Evolutionary conservation across 2,113 vertebrate species (phyloP), one percentile per base, ranked within the genome.

Genomic region (Pitta sordida): DNA sequence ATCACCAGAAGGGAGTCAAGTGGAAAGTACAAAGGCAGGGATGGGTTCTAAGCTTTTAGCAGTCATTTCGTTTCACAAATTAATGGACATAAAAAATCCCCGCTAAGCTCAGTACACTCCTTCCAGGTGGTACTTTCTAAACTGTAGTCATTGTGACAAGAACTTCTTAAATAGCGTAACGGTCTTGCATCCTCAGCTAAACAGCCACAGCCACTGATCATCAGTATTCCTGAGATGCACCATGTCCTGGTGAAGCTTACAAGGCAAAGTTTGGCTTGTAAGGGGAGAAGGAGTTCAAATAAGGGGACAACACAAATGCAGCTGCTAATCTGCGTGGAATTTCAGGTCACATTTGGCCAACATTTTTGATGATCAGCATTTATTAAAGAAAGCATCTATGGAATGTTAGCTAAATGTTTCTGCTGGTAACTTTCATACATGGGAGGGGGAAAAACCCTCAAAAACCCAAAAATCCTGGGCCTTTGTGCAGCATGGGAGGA

Each of bases 41-140:
- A 93, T 73, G 69, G 32, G 49, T 84, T 79, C 81, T 93, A 71
- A 87, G 74, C 30, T 88, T 79, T 91, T 52, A 83, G 59, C 30
- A 88, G 70, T 88, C 18, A 4, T 82, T 91, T 89, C 76, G 82
- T 68, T 94, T 90, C 82, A 95, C 90, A 94, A 95, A 95, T 92
- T 32, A 59, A 84, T 2, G 6, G 19, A n/a, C 36, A 64, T 74
- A 67, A 56, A 91, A 94, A 96, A 44, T 96, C 91, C 85, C 95
- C 27, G 18, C 55, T 73, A 77, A 82, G 37, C 39, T 93, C 37
- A 44, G 62, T 76, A 60, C 2, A 2, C 39, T 91, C 58, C 89
- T 95, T 91, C 83, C 96, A 97, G 97, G 55, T 97, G 97, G 93
- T 76, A 93, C 91, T 96, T 96, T 97, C 94, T 96, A 59, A 94